Evolutionary conservation across 2,888 invertebrate species (phyloP), one percentile per base, ranked within the genome.

Genomic region (Brenthis hecate): DNA sequence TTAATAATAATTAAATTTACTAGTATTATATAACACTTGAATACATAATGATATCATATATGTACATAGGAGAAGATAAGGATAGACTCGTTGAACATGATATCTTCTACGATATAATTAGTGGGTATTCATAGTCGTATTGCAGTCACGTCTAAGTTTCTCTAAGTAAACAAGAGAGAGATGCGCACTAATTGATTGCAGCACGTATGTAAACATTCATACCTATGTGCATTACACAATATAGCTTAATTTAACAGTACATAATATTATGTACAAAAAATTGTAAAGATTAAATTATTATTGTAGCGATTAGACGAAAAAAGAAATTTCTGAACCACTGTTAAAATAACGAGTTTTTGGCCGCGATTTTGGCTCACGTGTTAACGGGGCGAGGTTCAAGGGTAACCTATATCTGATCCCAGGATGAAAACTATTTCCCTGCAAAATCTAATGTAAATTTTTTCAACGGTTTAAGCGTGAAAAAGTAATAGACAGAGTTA

Each of bases 161-260:
- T 56, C 68, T 63, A 58, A 71, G 71, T 68, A 73, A 75, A 74
- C 78, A 80, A 73, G 73, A 74, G 76, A 75, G 76, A 75, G 77
- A 80, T 78, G 77, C 76, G 71, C 71, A 70, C 79, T 83, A 82
- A 82, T 83, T 82, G 80, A 81, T 82, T 78, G 78, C 80, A 78
- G 77, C 74, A 76, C 76, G 77, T 78, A 75, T 77, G 75, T 77
- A 80, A 81, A 77, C 74, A 76, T 76, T 76, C 72, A 57, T 61
- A 65, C 56, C 70, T 65, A 69, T 43, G 36, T 43, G 36, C 36
- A 43, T 62, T 65, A 73, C 58, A 58, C 36, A 65, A 66, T 60
- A 53, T 19, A n/a, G 50, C 28, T 60, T 43, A 13, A 65, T 48
- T 50, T 47, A 47, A 61, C 36, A 56, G n/a, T 19, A 13, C 56